These are phyloP conservation scores for Marasmarcha lunaedactyla DNA, from an alignment of 2,888 invertebrate genomes.

Conservation along the genomic window DNA sequence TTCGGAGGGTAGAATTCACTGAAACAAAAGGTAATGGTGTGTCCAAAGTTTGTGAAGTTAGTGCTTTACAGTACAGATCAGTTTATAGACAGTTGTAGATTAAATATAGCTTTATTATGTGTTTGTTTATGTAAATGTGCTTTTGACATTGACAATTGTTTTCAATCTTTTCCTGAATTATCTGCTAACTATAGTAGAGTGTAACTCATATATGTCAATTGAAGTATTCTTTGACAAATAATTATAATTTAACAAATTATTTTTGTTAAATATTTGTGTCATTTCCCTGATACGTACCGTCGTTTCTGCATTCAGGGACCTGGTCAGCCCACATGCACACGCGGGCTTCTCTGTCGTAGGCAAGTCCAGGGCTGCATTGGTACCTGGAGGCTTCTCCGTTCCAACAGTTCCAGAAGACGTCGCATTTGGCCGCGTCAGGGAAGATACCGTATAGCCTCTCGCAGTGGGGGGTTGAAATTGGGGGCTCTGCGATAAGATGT, in stretches of 20 bases:
- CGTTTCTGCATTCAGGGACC: constrained; percentile 90
- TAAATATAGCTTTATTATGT: too few species aligned
- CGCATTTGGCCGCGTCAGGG: constrained; percentile 88
- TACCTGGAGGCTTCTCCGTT: constrained; percentile 94
- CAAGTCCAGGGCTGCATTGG: constrained; percentile 94
- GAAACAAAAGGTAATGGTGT: constrained; percentile 17
- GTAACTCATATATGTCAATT: too few species aligned
- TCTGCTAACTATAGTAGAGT: too few species aligned
- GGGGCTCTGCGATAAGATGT: constrained; percentile 73
- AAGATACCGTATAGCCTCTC: constrained; percentile 92
- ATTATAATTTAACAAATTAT: too few species aligned
- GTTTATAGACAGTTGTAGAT: too few species aligned
- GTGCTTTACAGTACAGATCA: background rate
- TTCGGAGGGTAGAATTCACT: constrained; percentile 24
- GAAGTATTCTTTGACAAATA: too few species aligned
- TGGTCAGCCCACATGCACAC: constrained; percentile 98
- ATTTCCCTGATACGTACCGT: constrained; percentile 71
- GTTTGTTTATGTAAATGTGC: too few species aligned
- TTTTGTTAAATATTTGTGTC: too few species aligned
- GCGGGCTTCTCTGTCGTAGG: constrained; percentile 92
- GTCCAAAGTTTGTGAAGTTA: constrained; percentile 13
- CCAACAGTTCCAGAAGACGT: constrained; percentile 98
- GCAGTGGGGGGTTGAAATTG: constrained; percentile 87
- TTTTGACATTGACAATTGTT: too few species aligned
- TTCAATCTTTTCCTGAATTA: too few species aligned